Evolutionary conservation across 2,113 vertebrate genomes (phyloP), one percentile per base, ranked within the genome.

Genomic region (Talpa occidentalis): DNA sequence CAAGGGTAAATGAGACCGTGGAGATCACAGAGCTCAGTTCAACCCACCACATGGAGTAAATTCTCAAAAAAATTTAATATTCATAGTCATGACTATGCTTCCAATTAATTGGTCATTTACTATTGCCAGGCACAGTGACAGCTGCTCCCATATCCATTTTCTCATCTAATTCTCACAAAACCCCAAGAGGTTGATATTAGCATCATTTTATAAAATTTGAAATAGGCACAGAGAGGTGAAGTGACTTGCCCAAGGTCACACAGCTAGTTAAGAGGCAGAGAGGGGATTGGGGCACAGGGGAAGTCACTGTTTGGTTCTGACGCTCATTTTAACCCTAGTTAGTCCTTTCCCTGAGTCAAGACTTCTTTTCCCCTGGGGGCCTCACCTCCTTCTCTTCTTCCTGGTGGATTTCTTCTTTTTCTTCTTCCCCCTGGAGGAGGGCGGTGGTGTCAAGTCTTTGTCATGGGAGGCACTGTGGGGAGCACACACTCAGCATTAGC

Each of bases 331-430:
- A 21, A 17, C 10, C 60, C 49, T 1, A 1, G 17, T 35, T 8
- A 49, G n/a, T 62, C 32, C 35, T 6, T 40, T 24, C 32, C 15
- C 14, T 17, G 30, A 15, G 30, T 72, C 35, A 11, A 83, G 26
- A 4, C 37, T 64, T 60, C 37, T 47, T 12, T 16, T 32, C 67
- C 26, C 66, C 3, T 30, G 2, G 32, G 32, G 2, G 37, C 4
- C 98, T 97, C 83, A 99, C 99, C 99, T 99, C 95, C 99, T 98
- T 97, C 99, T 99, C 98, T 99, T 99, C 95, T 98, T 98, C 37
- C 98, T 90, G 0, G 99, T 98, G 66, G 99, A 99, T 98, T 99
- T 99, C 98, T 99, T 99, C 98, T 99, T 99, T 98, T 99, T 99
- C 97, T 99, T 99, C 98, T 99, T 99, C 1, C 97, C 97, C 88